These are phyloP conservation scores for Schizaphis graminum DNA, from an alignment of 2,888 invertebrate species.

Conservation along the genomic window DNA sequence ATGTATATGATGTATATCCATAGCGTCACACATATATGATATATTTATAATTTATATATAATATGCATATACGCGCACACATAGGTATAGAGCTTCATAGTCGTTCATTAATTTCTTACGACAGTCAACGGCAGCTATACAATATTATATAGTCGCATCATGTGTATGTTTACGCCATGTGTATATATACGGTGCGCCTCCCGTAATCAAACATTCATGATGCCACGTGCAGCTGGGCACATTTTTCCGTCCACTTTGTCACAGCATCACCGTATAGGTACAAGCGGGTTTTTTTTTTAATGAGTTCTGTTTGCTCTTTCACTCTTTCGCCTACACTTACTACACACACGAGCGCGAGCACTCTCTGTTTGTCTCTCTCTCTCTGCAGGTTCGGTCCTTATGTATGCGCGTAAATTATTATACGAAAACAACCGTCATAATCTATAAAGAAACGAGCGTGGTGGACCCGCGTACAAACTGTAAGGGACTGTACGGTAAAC, in stretches of 20 bases:
- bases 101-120: conserved; percentile 47
- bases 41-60: not conserved
- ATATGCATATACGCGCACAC: not conserved
- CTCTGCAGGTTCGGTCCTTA: not conserved
- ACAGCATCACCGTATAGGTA: not conserved
- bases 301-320: conserved; percentile 18
- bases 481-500: not conserved
- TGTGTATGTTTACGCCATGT: not conserved
- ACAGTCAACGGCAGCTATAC: not conserved
- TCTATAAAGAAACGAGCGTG: not conserved
- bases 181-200: not conserved
- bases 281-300: conserved; percentile 21
- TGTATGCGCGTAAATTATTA: not conserved
- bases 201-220: conserved; percentile 48
- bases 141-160: not conserved
- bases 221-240: conserved; percentile 8
- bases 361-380: not conserved
- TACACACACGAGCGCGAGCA: not conserved
- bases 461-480: not conserved
- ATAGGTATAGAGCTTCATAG: not conserved
- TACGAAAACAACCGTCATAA: not conserved
- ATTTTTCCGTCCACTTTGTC: conserved; percentile 42
- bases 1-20: not conserved
- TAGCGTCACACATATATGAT: not conserved
- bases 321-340: not conserved